A percentile compares a stretch with the other conserved stretches of the same genome.
phyloP scores from a whole-genome alignment of 1,140 invertebrate genomes.

The Physella acuta region DNA sequence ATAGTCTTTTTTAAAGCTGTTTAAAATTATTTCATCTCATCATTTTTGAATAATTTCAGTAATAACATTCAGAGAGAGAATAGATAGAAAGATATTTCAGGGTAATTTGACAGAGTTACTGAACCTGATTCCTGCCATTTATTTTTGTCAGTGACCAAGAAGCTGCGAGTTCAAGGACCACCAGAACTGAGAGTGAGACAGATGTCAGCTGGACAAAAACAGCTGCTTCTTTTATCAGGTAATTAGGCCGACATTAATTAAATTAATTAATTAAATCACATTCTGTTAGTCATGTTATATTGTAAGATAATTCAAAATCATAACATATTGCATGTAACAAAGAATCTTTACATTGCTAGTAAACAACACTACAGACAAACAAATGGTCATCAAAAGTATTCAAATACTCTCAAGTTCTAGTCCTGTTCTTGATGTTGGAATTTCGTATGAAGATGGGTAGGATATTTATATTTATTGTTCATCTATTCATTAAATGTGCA shows the following conservation, averaged over 20 bases:
- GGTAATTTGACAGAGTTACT: background rate
- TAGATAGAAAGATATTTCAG: background rate
- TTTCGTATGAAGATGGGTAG: slow-evolving; percentile 1
- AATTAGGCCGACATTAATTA: background rate
- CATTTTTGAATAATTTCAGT: background rate
- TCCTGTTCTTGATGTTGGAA: background rate
- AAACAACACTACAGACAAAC: slow-evolving; percentile 12
- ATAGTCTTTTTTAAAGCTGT: no score
- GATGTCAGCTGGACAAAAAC: slow-evolving; percentile 13
- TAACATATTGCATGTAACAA: no score
- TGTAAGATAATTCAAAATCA: no score
- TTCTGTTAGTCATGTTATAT: background rate
- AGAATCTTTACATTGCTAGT: no score
- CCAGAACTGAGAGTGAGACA: slow-evolving; percentile 12
- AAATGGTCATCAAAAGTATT: slow-evolving; percentile 21
- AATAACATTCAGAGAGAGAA: background rate
- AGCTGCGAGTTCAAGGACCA: background rate
- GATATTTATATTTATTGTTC: no score
- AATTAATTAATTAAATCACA: background rate
- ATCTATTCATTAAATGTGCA: no score
- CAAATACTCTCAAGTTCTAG: slow-evolving; percentile 18
- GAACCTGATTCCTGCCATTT: no score
- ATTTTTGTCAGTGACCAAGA: background rate
- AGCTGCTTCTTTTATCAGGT: slow-evolving; percentile 17
- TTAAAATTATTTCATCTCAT: background rate